phyloP scores from a whole-genome alignment of 2,113 vertebrate species.

The Hucho hucho region DNA sequence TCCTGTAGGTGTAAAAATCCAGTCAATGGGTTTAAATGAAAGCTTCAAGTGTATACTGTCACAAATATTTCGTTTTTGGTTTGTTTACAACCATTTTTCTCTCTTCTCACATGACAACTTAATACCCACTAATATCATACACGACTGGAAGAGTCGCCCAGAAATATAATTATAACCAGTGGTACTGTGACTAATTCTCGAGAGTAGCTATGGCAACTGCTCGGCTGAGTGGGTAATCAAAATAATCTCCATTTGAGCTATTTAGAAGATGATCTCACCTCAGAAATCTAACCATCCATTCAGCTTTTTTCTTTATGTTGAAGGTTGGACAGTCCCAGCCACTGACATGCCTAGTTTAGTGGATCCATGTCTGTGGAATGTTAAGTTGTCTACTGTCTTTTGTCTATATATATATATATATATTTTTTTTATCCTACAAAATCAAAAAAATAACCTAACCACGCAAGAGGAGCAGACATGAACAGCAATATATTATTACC shows the following conservation, averaged over 20 bases:
- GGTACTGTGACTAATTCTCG: slow-evolving; percentile 63
- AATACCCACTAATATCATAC: background rate
- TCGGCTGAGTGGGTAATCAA: slow-evolving; percentile 71
- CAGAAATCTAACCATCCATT: slow-evolving; percentile 41
- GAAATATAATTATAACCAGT: slow-evolving; percentile 54
- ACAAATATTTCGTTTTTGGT: background rate
- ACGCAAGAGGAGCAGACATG: too few relatives aligned
- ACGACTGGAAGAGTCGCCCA: background rate
- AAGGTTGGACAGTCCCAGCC: too few relatives aligned
- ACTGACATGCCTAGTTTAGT: too few relatives aligned
- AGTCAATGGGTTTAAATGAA: slow-evolving; percentile 11
- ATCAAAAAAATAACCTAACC: too few relatives aligned
- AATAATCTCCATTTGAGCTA: slow-evolving; percentile 69
- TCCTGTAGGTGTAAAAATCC: slow-evolving; percentile 73
- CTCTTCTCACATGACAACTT: background rate
- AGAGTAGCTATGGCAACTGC: slow-evolving; percentile 61
- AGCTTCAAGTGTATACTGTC: background rate
- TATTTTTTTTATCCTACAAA: too few relatives aligned
- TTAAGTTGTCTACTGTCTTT: too few relatives aligned
- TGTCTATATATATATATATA: too few relatives aligned
- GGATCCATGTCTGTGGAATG: too few relatives aligned
- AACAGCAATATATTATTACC: too few relatives aligned
- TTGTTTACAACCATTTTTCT: background rate
- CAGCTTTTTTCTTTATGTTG: too few relatives aligned
- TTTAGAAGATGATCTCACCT: slow-evolving; percentile 66